Conservation (phyloP, 2,113 vertebrate genomes). For the Pholis gunnellus region DNA sequence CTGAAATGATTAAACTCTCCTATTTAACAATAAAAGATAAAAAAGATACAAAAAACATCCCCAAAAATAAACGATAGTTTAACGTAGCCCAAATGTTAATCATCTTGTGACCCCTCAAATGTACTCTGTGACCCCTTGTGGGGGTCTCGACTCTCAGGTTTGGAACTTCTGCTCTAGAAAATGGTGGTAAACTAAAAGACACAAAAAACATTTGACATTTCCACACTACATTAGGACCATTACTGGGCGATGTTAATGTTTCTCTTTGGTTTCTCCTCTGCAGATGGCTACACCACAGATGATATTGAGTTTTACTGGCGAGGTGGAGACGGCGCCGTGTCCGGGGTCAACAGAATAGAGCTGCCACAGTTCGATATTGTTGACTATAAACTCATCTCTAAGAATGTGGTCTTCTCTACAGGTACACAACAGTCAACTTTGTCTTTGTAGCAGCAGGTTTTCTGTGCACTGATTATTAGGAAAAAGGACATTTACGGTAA, state of each 20-base stretch:
- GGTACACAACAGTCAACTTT: slow-evolving; percentile 76
- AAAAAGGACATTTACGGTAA: background rate
- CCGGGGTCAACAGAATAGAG: slow-evolving; percentile 96
- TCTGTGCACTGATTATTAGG: background rate
- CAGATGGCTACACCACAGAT: slow-evolving; percentile 99
- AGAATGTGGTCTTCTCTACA: slow-evolving; percentile 98
- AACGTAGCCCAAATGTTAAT: background rate
- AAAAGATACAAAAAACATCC: background rate
- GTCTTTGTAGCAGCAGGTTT: background rate
- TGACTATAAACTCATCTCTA: slow-evolving; percentile 98
- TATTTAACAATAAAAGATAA: background rate
- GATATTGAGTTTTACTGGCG: slow-evolving; percentile 99
- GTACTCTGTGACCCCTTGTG: background rate
- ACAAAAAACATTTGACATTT: slow-evolving; percentile 5
- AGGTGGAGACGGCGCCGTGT: slow-evolving; percentile 94
- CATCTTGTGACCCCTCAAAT: background rate
- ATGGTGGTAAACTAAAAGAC: background rate
- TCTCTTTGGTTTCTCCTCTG: slow-evolving; percentile 55
- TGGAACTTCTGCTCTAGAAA: background rate
- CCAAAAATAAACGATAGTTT: background rate
- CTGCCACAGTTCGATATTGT: slow-evolving; percentile 99
- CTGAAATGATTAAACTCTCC: background rate
- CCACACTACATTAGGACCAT: background rate
- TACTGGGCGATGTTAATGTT: slow-evolving; percentile 32
- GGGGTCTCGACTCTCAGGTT: background rate